Base-by-base conservation (phyloP, 2,888 invertebrate genomes). In the Falcaria lacertinaria region DNA sequence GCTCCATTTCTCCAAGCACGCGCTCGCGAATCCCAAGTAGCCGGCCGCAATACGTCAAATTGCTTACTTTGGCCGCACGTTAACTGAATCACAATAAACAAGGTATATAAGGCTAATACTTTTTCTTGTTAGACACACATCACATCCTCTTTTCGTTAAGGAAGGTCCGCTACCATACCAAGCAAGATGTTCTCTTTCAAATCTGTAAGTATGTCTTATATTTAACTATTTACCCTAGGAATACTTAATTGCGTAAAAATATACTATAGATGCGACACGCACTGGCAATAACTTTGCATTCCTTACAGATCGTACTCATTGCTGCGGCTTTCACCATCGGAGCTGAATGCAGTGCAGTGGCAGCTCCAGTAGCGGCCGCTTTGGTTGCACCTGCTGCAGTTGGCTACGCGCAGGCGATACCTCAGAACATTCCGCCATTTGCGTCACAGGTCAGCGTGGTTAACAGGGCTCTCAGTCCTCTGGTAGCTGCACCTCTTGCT, bases 341-440 rank as follows among this genome's bases (percentile, higher is more conserved):
- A 44, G 76, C 69, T 25, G 79, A 88, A 59, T 70, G 81, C 50
- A 86, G 89, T 47, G 80, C 69, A 38, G 66, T 63, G 6, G 58
- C 61, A 34, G 73, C 79, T 14, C 69, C 69, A 2, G 65, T 64
- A 35, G 76, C 85, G 15, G 82, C 89, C 11, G 85, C 86, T 0
- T 56, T 92, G 1, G 69, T 90, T 6, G 84, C 91, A 8, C 90
- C 91, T n/a, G 88, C 91, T 15, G 90, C 91, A 1, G 67, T 91
- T 17, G 91, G 91, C 13, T 92, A 92, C 54, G 83, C 80, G 43
- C 90, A 87, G 57, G 90, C 91, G 13, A 86, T 92, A 16, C 93
- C 93, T 0, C 91, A 92, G 52, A 92, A 92, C 54, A 82, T 92
- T 34, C 90, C 91, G 38, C 93, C 93, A 1, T 92, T 90, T 55